phyloP scores from a whole-genome alignment of 2,888 invertebrate species.

The Watsonalla cultraria region DNA sequence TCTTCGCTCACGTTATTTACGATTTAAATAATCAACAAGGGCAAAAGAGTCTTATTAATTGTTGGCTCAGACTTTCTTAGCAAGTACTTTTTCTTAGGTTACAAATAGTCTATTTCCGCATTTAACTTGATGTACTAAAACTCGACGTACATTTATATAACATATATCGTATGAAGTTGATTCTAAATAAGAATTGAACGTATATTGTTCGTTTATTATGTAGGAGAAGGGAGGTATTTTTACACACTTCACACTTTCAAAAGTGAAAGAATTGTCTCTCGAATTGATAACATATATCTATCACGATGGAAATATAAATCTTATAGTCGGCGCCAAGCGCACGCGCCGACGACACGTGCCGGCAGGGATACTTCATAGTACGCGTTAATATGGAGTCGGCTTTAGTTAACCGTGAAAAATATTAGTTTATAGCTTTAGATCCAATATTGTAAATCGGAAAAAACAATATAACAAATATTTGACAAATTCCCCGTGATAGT shows the following conservation, averaged over 20 bases:
- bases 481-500: too few species aligned
- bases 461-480: too few species aligned
- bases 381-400: conserved; percentile 18
- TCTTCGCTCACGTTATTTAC: not conserved
- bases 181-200: not conserved
- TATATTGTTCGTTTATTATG: not conserved
- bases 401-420: conserved; percentile 9
- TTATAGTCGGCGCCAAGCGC: conserved; percentile 27
- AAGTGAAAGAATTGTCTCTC: conserved; percentile 11
- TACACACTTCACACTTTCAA: not conserved
- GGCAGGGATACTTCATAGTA: conserved; percentile 15
- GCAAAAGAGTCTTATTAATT: too few species aligned
- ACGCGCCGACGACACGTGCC: conserved; percentile 4
- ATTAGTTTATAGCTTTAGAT: too few species aligned
- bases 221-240: not conserved
- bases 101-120: too few species aligned
- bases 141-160: too few species aligned
- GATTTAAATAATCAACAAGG: too few species aligned
- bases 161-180: too few species aligned
- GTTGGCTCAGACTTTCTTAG: too few species aligned
- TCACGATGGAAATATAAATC: conserved; percentile 33
- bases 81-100: too few species aligned
- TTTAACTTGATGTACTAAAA: too few species aligned
- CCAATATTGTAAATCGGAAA: too few species aligned
- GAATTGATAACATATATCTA: conserved; percentile 19